These are phyloP conservation scores for Ectemnius lituratus DNA, from an alignment of 2,888 invertebrate species.

Conservation along the genomic window DNA sequence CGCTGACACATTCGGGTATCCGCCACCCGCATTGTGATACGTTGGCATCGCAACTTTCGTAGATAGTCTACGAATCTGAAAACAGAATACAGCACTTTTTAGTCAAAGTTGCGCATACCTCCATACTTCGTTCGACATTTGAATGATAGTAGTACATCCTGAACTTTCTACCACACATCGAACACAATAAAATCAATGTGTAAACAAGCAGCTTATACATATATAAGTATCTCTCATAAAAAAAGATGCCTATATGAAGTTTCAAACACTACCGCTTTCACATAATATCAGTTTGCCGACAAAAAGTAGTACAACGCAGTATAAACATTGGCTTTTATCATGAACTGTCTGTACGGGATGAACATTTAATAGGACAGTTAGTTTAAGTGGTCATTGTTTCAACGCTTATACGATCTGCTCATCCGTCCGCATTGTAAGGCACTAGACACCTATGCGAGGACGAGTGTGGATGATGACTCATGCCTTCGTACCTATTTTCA, in stretches of 20 bases:
- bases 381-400: slow-evolving; percentile 61
- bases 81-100: slow-evolving; percentile 29
- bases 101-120: not conserved
- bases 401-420: slow-evolving; percentile 42
- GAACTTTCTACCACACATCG: no score
- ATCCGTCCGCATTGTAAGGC: slow-evolving; percentile 52
- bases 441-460: slow-evolving; percentile 43
- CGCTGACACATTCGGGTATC: slow-evolving; percentile 76
- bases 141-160: no score
- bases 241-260: no score
- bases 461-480: slow-evolving; percentile 57
- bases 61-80: slow-evolving; percentile 50
- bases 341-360: slow-evolving; percentile 38
- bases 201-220: no score
- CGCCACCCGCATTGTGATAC: slow-evolving; percentile 76
- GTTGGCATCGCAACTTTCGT: slow-evolving; percentile 75
- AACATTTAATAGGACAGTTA: slow-evolving; percentile 55
- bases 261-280: no score
- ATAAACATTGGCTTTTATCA: slow-evolving; percentile 36
- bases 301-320: slow-evolving; percentile 15
- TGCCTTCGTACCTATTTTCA: slow-evolving; percentile 36
- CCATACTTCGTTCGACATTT: no score
- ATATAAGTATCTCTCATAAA: no score
- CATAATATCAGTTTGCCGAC: no score
- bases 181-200: no score